A percentile compares a stretch with the other conserved stretches of the same genome.
Conservation (phyloP, 1,140 invertebrate species). For the Drosophila subobscura region DNA sequence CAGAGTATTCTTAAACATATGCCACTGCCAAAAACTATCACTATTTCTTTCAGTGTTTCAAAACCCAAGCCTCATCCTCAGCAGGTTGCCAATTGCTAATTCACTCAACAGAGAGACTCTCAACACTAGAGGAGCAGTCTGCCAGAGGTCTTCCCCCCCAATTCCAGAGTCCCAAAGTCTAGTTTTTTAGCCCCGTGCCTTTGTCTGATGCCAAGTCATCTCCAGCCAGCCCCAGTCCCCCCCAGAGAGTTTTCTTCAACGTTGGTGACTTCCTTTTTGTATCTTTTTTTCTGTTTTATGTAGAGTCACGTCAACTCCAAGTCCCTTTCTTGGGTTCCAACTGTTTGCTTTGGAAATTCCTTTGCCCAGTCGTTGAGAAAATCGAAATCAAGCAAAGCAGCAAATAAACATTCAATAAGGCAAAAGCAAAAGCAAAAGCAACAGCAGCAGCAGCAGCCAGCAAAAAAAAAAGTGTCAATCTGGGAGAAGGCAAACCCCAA, state of each 20-base stretch:
- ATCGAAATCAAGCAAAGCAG: constrained; percentile 76
- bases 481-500: constrained; percentile 6
- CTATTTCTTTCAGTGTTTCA: neutral
- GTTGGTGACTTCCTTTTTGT: constrained; percentile 15
- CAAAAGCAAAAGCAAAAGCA: constrained; percentile 25
- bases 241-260: constrained; percentile 5
- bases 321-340: constrained; percentile 5
- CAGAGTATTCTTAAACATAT: too few relatives aligned
- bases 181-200: neutral
- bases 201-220: constrained; percentile 25
- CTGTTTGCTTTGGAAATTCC: constrained; percentile 78
- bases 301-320: constrained; percentile 2
- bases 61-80: constrained; percentile 1
- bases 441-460: neutral
- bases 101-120: constrained; percentile 28
- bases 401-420: constrained; percentile 79
- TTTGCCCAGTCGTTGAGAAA: constrained; percentile 62
- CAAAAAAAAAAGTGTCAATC: constrained; percentile 65
- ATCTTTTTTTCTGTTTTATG: neutral
- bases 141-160: neutral
- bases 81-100: constrained; percentile 53
- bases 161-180: constrained; percentile 2
- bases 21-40: too few relatives aligned
- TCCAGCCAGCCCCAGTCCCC: neutral
- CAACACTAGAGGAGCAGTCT: too few relatives aligned